phyloP scores from a whole-genome alignment of 2,888 invertebrate genomes.

The Cephonodes hylas region DNA sequence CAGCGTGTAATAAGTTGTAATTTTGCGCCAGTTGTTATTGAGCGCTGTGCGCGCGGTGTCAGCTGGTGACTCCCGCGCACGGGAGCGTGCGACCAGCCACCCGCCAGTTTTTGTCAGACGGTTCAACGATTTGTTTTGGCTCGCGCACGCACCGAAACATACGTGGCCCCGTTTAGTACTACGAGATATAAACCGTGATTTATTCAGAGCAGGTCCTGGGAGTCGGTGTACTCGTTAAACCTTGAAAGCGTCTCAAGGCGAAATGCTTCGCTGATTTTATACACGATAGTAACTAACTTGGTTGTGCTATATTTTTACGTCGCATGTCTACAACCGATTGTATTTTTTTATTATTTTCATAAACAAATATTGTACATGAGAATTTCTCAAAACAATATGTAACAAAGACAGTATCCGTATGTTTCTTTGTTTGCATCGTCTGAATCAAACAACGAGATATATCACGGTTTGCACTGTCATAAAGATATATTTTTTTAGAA shows the following conservation, averaged over 20 bases:
- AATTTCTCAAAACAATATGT: too few species aligned
- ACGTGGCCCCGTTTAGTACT: background rate
- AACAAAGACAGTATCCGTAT: too few species aligned
- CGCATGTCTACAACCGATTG: too few species aligned
- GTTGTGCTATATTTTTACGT: too few species aligned
- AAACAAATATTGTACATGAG: too few species aligned
- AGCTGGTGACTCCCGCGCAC: conserved; percentile 52
- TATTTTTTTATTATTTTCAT: too few species aligned
- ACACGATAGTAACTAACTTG: too few species aligned
- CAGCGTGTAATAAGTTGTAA: background rate
- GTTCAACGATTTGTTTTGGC: conserved; percentile 17
- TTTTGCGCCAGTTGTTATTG: conserved; percentile 36
- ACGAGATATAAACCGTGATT: background rate
- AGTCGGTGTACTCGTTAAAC: background rate
- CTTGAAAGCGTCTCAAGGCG: background rate
- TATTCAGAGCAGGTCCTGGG: background rate
- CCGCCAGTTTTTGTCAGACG: background rate
- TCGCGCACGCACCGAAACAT: conserved; percentile 1
- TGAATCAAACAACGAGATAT: too few species aligned
- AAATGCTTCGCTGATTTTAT: background rate
- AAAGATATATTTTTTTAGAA: too few species aligned
- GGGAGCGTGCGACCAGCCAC: background rate
- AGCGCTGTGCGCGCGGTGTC: conserved; percentile 43
- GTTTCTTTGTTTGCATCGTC: too few species aligned
- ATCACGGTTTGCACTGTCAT: too few species aligned